These are phyloP conservation scores for Antedon mediterranea DNA, from an alignment of 53 echinoderm and acorn worm species.

Conservation along the genomic window DNA sequence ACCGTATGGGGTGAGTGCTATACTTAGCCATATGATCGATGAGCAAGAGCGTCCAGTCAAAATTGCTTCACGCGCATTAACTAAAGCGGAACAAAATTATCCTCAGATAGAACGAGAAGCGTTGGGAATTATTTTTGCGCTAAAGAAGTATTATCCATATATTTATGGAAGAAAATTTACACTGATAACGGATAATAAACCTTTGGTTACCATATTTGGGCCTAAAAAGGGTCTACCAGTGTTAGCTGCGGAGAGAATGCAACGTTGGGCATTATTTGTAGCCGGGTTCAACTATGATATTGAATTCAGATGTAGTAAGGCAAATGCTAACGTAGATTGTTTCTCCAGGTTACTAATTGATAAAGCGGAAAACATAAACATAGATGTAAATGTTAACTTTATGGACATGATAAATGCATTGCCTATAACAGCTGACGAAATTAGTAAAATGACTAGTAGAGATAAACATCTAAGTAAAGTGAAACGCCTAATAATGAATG, in stretches of 20 bases:
- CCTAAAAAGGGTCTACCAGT: constrained; percentile 1
- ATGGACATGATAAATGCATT: constrained; percentile 5
- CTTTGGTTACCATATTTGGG: not conserved
- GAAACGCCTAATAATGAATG: constrained; percentile 1
- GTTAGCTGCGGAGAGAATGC: constrained; percentile 10
- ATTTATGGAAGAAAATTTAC: not conserved
- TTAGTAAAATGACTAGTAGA: constrained; percentile 1
- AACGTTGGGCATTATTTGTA: constrained; percentile 5
- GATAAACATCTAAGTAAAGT: constrained; percentile 3
- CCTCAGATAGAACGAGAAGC: constrained; percentile 7
- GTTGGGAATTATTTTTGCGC: constrained; percentile 1
- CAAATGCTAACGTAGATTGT: constrained; percentile 18
- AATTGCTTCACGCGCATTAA: constrained; percentile 5
- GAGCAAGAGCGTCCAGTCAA: not conserved
- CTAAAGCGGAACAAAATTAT: constrained; percentile 12
- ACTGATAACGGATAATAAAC: not conserved
- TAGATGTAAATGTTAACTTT: constrained; percentile 4
- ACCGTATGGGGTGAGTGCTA: not conserved
- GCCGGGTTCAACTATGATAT: constrained; percentile 11
- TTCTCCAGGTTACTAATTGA: constrained; percentile 23
- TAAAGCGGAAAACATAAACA: not conserved
- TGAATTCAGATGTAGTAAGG: constrained; percentile 1
- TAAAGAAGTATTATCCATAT: not conserved
- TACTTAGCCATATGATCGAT: not conserved
- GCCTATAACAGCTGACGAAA: not conserved